Percentiles rank a stretch among this genome's conserved stretches.
Conservation (phyloP, 2,888 invertebrate species). For the Dioctria linearis region DNA sequence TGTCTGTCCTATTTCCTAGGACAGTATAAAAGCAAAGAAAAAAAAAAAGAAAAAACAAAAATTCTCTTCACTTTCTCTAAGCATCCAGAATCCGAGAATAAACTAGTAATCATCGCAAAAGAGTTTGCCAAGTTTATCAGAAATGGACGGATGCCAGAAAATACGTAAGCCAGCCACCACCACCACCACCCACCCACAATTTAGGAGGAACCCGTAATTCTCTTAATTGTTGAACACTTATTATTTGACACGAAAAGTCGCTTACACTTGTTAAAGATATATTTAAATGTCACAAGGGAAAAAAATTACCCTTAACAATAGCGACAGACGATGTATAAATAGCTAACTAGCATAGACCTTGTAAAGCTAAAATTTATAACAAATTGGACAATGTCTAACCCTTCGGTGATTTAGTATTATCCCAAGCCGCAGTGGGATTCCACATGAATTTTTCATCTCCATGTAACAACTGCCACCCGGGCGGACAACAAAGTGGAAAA, state of each 20-base stretch:
- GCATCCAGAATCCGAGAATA: neutral
- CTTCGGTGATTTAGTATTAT: constrained; percentile 3
- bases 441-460: constrained; percentile 1
- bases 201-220: constrained; percentile 22
- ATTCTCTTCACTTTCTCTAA: no score
- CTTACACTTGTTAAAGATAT: neutral
- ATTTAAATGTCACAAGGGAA: constrained; percentile 22
- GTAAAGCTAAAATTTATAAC: neutral
- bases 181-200: constrained; percentile 15
- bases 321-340: no score
- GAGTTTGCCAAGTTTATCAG: neutral
- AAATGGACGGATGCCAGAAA: constrained; percentile 18
- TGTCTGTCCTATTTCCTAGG: no score
- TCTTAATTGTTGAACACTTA: constrained; percentile 30
- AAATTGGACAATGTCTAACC: constrained; percentile 25
- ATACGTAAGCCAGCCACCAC: neutral
- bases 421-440: neutral
- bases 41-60: no score
- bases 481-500: constrained; percentile 25
- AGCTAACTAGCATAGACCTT: neutral
- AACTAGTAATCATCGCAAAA: neutral
- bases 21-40: no score
- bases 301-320: neutral
- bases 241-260: constrained; percentile 2
- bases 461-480: neutral